Conservation (phyloP, 2,888 invertebrate genomes). For the Eugnorisma glareosa region DNA sequence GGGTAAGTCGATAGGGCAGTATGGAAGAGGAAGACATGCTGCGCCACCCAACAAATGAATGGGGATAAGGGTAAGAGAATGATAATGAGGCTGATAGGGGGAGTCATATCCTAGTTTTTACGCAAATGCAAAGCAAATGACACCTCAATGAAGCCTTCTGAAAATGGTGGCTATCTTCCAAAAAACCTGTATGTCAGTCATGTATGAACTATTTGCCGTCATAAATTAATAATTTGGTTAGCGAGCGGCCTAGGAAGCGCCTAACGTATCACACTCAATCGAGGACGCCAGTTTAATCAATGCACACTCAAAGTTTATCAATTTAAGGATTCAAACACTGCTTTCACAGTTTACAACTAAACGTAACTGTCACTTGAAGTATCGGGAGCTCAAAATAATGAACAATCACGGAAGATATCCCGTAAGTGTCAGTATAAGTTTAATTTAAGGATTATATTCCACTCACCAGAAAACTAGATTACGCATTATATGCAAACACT, state of each 20-base stretch:
- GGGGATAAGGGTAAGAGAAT: too few species aligned
- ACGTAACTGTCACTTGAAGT: too few species aligned
- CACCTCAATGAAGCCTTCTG: not conserved
- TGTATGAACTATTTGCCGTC: not conserved
- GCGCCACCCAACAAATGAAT: too few species aligned
- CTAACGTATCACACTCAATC: not conserved
- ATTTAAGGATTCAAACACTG: too few species aligned
- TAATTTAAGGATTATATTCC: too few species aligned
- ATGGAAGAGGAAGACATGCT: too few species aligned
- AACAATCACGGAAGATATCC: too few species aligned
- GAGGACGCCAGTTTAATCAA: not conserved
- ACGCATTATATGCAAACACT: not conserved
- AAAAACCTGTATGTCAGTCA: not conserved
- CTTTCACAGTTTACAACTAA: too few species aligned
- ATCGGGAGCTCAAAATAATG: too few species aligned
- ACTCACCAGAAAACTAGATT: not conserved
- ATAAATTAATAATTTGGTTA: not conserved
- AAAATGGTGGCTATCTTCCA: not conserved
- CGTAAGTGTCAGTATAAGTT: too few species aligned
- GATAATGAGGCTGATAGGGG: too few species aligned
- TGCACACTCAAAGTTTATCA: not conserved
- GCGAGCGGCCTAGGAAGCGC: not conserved
- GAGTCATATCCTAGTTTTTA: not conserved
- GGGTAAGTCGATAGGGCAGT: too few species aligned
- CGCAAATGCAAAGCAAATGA: not conserved